Evolutionary conservation across 2,113 vertebrate species (phyloP).

Genomic region (Zosterops hypoxanthus): DNA sequence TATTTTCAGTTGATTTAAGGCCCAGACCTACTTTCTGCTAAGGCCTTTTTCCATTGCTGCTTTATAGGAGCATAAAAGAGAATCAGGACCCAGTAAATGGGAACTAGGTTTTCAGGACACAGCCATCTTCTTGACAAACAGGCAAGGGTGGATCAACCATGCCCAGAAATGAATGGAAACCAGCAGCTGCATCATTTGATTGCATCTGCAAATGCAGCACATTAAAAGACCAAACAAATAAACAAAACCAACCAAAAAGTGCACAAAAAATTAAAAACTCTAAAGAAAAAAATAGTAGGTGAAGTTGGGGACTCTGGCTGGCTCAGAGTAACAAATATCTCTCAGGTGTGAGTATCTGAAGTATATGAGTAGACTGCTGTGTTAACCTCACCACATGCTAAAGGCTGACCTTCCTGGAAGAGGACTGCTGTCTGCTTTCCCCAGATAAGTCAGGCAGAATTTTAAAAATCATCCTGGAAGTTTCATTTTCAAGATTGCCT

Average conservation of each 20-base stretch:
- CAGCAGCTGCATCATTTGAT: background rate
- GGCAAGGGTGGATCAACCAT: too few species aligned
- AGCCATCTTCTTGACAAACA: background rate
- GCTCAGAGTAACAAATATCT: background rate
- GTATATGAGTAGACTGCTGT: background rate
- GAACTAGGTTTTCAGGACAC: background rate
- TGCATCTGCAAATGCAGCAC: background rate
- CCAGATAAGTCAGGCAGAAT: background rate
- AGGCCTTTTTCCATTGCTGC: background rate
- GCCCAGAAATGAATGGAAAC: background rate
- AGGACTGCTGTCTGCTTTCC: background rate
- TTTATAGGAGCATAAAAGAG: background rate
- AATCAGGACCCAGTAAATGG: background rate
- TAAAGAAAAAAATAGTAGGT: background rate
- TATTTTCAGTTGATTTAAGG: slow-evolving; percentile 1
- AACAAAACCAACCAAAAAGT: background rate
- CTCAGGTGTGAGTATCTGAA: background rate
- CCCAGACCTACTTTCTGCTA: background rate
- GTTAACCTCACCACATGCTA: background rate
- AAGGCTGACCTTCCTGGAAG: background rate
- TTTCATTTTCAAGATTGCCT: background rate
- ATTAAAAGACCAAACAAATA: background rate
- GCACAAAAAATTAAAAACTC: background rate
- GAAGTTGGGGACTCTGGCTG: background rate
- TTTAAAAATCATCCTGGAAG: background rate